Conservation (phyloP, 2,888 invertebrate species). For the Anodontia alba region DNA sequence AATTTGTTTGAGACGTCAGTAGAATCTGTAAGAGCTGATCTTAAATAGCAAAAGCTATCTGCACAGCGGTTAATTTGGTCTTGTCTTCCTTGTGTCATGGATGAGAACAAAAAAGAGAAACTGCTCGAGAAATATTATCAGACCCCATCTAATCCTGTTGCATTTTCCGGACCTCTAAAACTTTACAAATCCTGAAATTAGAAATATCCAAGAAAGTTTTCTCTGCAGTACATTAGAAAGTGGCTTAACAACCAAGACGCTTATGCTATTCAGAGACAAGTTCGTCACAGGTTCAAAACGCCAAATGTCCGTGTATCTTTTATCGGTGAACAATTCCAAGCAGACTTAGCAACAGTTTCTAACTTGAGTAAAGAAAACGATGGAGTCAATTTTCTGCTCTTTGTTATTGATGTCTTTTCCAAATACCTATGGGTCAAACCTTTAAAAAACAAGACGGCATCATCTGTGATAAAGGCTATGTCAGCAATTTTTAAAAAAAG, state of each 20-base stretch:
- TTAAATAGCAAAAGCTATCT: too few relatives aligned
- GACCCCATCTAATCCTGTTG: background rate
- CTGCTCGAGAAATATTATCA: background rate
- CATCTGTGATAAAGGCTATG: background rate
- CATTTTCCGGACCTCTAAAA: constrained; percentile 19
- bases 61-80: too few relatives aligned
- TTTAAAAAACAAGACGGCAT: constrained; percentile 16
- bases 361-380: constrained; percentile 12
- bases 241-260: constrained; percentile 9
- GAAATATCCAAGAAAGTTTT: constrained; percentile 7
- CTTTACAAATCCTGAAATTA: constrained; percentile 6
- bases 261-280: constrained; percentile 12
- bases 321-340: constrained; percentile 17
- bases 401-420: constrained; percentile 29
- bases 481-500: background rate
- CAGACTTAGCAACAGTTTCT: constrained; percentile 6
- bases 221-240: background rate
- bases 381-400: constrained; percentile 8
- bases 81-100: too few relatives aligned
- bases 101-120: constrained; percentile 8
- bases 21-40: too few relatives aligned
- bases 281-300: background rate
- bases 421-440: constrained; percentile 18
- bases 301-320: constrained; percentile 6
- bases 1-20: too few relatives aligned